Conservation (phyloP, 2,888 invertebrate genomes). For the Agriopis marginaria region DNA sequence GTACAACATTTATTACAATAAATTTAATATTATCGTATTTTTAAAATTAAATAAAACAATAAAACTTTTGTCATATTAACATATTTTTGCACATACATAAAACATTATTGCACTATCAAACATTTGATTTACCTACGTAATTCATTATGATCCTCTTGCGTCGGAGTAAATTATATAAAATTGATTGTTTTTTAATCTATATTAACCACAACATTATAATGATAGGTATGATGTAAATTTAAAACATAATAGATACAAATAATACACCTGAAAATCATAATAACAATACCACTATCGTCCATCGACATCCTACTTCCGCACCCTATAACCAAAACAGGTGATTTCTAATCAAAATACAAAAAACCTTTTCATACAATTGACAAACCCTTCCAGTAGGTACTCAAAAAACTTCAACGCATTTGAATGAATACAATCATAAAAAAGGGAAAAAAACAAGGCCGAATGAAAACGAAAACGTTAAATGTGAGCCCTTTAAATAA, state of each 20-base stretch:
- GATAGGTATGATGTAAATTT: not conserved
- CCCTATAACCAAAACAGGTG: slow-evolving; percentile 70
- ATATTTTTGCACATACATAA: not conserved
- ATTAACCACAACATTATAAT: not conserved
- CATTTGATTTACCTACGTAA: not conserved
- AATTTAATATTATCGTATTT: not conserved
- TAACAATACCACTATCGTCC: slow-evolving; percentile 54
- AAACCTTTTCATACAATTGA: slow-evolving; percentile 64
- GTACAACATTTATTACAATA: not conserved
- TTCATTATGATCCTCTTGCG: not conserved
- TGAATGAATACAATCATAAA: slow-evolving; percentile 46
- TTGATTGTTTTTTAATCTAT: not conserved
- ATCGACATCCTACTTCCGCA: slow-evolving; percentile 77
- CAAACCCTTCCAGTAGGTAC: slow-evolving; percentile 65
- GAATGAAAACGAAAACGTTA: slow-evolving; percentile 62
- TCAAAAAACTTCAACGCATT: slow-evolving; percentile 57
- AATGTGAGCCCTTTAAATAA: slow-evolving; percentile 48
- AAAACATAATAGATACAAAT: not conserved
- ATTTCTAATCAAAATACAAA: slow-evolving; percentile 56
- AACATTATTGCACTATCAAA: not conserved
- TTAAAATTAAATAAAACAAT: not conserved
- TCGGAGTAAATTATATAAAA: not conserved
- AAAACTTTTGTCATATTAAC: not conserved
- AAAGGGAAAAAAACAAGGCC: slow-evolving; percentile 57
- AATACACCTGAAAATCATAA: slow-evolving; percentile 45